These are phyloP conservation scores for Pteropus alecto DNA, from an alignment of 2,113 vertebrate genomes.

Conservation along the genomic window DNA sequence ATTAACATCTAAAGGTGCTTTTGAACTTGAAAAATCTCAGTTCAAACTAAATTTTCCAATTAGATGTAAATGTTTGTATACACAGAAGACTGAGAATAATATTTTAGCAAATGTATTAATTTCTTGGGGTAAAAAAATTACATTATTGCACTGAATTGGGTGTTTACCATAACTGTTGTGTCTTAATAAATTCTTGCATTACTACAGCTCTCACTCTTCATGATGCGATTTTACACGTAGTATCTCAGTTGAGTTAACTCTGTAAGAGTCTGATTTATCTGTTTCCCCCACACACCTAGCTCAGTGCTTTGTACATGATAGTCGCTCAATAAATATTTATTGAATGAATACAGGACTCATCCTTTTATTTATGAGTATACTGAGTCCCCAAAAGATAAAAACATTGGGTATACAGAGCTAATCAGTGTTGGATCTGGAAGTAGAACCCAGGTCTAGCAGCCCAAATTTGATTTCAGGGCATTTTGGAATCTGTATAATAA, in stretches of 20 bases:
- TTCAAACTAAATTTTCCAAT: slow-evolving; percentile 49
- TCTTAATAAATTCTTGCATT: neutral
- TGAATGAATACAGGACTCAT: neutral
- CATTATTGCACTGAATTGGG: neutral
- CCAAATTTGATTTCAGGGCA: slow-evolving; percentile 49
- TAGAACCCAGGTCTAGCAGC: neutral
- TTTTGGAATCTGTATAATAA: slow-evolving; percentile 40
- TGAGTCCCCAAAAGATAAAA: neutral
- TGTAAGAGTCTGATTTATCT: neutral
- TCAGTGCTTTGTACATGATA: neutral
- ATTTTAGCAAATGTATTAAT: slow-evolving; percentile 50
- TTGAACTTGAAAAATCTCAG: slow-evolving; percentile 67
- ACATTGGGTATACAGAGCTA: neutral
- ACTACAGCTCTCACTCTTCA: neutral
- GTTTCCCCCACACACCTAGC: neutral
- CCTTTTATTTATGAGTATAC: slow-evolving; percentile 6
- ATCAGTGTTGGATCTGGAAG: neutral
- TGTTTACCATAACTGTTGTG: neutral
- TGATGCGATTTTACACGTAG: neutral
- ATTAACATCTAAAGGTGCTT: slow-evolving; percentile 64
- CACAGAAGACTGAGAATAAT: slow-evolving; percentile 18
- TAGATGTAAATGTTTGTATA: slow-evolving; percentile 65
- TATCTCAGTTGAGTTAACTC: neutral
- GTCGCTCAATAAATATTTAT: neutral
- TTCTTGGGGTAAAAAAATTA: slow-evolving; percentile 32